Evolutionary conservation across 2,113 vertebrate genomes (phyloP), one percentile per base, ranked within the genome.

Genomic region (Vulpes vulpes): DNA sequence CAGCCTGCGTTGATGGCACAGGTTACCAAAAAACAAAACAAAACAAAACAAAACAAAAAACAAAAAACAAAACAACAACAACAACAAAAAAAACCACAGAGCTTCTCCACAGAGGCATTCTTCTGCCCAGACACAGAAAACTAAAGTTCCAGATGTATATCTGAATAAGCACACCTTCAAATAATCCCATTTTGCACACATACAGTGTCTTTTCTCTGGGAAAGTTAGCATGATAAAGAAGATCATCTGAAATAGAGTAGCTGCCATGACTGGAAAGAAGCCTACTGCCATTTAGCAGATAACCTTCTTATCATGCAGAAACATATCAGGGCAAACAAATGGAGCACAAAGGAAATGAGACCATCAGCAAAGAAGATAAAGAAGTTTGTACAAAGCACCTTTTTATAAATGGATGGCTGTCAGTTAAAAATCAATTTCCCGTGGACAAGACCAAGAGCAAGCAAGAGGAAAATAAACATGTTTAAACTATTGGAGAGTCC

Each of bases 401-500:
- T 53, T 82, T 73, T 43, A 65, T 69, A 96, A 89, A 95, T 23
- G 38, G 53, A 95, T 95, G 65, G 30, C 71, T 97, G 85, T 94
- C 27, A 74, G 81, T 91, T 88, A 85, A 94, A 98, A 97, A 95
- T 94, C 96, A 97, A 86, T 96, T 97, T 92, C 84, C 87, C 78
- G 38, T 15, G 51, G 87, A 96, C 88, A 91, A 83, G 76, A 82
- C 43, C 51, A 85, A 95, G 76, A 96, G 80, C 53, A 78, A 88
- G 16, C 35, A 22, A 53, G 30, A 93, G 53, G 84, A 64, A 96
- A 96, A 85, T 16, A 91, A 92, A 73, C 88, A 86, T 27, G 81
- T 73, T 94, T 79, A 81, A 96, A 73, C 3, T 30, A 64, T 32
- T 8, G 30, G 51, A 89, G 60, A 85, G 55, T 20, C 38, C 67